Conservation (phyloP, 2,888 invertebrate species). For the Azorinus chamasolen region DNA sequence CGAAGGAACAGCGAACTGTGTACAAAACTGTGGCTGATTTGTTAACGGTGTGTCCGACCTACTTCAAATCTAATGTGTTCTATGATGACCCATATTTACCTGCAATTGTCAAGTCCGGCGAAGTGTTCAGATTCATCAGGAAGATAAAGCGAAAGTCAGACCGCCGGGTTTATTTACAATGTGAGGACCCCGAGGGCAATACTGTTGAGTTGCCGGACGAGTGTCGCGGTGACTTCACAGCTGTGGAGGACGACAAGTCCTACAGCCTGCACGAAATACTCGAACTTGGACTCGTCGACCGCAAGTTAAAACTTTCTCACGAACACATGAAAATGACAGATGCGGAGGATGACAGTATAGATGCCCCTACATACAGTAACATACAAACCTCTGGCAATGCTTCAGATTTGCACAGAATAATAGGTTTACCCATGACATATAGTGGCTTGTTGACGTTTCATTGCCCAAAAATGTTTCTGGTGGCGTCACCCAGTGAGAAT, state of each 20-base stretch:
- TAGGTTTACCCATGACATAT: constrained; percentile 71
- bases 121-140: constrained; percentile 73
- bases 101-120: constrained; percentile 74
- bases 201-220: constrained; percentile 67
- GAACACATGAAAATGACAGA: constrained; percentile 59
- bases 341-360: constrained; percentile 16
- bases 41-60: constrained; percentile 76
- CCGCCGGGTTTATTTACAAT: constrained; percentile 69
- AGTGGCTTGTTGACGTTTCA: constrained; percentile 72
- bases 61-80: constrained; percentile 74
- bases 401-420: constrained; percentile 54
- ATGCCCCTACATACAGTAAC: constrained; percentile 55
- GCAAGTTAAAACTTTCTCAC: constrained; percentile 71
- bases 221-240: constrained; percentile 75
- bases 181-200: constrained; percentile 71
- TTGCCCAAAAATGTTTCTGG: constrained; percentile 71
- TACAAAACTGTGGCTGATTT: constrained; percentile 74
- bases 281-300: constrained; percentile 70
- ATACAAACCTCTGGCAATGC: constrained; percentile 53
- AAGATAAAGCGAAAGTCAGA: constrained; percentile 62
- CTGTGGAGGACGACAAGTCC: constrained; percentile 66
- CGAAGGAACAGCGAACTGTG: constrained; percentile 52
- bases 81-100: constrained; percentile 80
- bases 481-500: constrained; percentile 70
- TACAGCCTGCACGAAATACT: constrained; percentile 76